Conservation (phyloP, 1,140 invertebrate genomes). For the Ceratosolen fusciceps region DNA sequence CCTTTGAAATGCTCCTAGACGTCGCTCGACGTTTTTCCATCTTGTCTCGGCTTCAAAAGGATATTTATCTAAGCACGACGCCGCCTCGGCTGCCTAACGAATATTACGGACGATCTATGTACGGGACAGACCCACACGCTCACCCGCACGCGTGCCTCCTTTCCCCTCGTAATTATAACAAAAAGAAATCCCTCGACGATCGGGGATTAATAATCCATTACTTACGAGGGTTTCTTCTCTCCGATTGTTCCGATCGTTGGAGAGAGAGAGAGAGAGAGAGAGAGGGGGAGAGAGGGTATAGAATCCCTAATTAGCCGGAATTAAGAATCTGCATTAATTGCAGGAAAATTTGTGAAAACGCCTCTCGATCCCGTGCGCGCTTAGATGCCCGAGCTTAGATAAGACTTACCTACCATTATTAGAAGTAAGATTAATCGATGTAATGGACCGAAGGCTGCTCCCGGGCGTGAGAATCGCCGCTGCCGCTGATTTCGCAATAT, state of each 20-base stretch:
- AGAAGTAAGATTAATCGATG: constrained; percentile 30
- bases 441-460: constrained; percentile 1
- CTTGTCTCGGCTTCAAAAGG: background rate
- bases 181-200: no score
- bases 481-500: background rate
- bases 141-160: no score
- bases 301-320: constrained; percentile 5
- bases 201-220: no score
- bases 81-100: no score
- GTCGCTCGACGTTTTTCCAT: background rate
- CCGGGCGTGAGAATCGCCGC: background rate
- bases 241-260: background rate
- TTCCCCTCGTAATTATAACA: no score
- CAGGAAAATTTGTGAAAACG: background rate
- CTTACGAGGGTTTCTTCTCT: no score
- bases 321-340: background rate
- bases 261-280: no score
- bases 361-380: background rate
- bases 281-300: no score
- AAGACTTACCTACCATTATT: constrained; percentile 7
- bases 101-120: no score
- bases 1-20: background rate
- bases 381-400: background rate
- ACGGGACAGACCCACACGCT: no score
- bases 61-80: no score